Evolutionary conservation across 2,113 vertebrate genomes (phyloP).

Genomic region (Garra rufa): DNA sequence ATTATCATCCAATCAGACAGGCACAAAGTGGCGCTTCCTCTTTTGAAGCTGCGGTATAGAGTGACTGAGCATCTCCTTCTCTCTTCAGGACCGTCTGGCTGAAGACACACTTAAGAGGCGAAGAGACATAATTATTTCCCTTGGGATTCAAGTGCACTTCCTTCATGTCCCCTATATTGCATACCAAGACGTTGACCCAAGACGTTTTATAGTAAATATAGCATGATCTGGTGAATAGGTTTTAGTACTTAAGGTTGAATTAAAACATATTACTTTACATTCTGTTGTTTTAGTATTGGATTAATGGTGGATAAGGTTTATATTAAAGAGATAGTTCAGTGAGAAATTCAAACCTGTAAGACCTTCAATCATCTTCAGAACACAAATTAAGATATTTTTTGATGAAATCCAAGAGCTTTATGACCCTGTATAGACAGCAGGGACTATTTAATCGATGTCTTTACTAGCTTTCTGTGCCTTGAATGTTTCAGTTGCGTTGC

Average conservation of each 20-base stretch:
- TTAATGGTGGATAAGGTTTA: not conserved
- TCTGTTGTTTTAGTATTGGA: not conserved
- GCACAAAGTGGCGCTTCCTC: constrained; percentile 27
- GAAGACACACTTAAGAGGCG: constrained; percentile 21
- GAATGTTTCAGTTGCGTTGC: too few species aligned
- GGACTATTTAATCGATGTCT: too few species aligned
- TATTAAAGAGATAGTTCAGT: too few species aligned
- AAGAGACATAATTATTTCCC: constrained; percentile 16
- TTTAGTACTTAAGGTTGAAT: not conserved
- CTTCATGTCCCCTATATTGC: not conserved
- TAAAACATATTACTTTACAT: not conserved
- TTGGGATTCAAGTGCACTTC: not conserved
- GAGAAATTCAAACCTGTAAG: too few species aligned
- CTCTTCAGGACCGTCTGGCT: not conserved
- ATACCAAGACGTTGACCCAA: not conserved
- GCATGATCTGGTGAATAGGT: not conserved
- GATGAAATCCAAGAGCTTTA: too few species aligned
- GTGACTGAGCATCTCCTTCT: not conserved
- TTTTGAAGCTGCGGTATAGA: constrained; percentile 4
- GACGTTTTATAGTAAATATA: not conserved
- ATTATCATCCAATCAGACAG: constrained; percentile 19
- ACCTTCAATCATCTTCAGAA: too few species aligned
- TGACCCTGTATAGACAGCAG: too few species aligned
- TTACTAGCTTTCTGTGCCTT: too few species aligned
- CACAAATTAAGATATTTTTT: too few species aligned